A percentile compares a stretch with the other conserved stretches of the same genome.
Conservation (phyloP, 2,797 vertebrate species). For the Mormyrus hasselquistii region DNA sequence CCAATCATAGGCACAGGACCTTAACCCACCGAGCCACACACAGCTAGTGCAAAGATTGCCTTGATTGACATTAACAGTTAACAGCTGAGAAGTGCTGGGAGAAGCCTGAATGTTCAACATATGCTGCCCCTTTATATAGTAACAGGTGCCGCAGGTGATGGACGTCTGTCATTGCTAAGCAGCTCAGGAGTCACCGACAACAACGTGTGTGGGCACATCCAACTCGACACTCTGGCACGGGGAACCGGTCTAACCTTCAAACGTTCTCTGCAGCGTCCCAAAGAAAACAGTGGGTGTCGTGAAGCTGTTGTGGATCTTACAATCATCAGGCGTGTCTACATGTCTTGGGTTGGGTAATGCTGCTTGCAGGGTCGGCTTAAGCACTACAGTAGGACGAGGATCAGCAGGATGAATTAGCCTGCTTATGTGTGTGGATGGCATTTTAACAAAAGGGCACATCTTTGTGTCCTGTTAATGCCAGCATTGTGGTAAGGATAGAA, state of each 20-base stretch:
- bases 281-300: background rate
- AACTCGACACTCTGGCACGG: background rate
- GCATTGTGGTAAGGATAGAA: too few relatives aligned
- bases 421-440: background rate
- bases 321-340: background rate
- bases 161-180: background rate
- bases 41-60: background rate
- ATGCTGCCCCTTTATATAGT: background rate
- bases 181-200: background rate
- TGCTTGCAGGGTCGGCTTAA: background rate
- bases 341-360: background rate
- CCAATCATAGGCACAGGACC: background rate
- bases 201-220: background rate
- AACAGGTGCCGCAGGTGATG: background rate
- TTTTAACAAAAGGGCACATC: background rate
- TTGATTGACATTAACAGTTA: background rate
- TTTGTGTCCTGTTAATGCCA: background rate
- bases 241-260: background rate
- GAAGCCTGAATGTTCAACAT: background rate
- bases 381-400: background rate
- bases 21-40: background rate
- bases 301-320: background rate
- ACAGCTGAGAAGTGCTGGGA: background rate
- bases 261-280: background rate
- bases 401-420: background rate